Evolutionary conservation across 2,797 vertebrate species (phyloP).

Genomic region (Sciurus vulgaris): DNA sequence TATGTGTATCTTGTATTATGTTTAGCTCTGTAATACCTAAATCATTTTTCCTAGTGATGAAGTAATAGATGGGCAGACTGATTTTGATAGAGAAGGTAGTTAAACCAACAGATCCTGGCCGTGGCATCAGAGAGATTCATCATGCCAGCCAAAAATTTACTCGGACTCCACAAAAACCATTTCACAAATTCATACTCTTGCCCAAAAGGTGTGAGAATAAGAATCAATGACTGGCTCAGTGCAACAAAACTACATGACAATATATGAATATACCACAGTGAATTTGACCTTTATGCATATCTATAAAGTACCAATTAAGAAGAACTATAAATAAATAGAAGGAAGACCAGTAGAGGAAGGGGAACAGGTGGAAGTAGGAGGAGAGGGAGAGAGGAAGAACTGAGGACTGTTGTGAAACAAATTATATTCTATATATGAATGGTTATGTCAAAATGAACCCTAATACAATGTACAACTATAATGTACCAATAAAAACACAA

Average conservation of each 20-base stretch:
- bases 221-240: background rate
- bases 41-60: background rate
- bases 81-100: slow-evolving; percentile 22
- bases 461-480: too few relatives aligned
- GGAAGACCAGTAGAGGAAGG: too few relatives aligned
- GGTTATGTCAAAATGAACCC: too few relatives aligned
- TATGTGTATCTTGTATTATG: slow-evolving; percentile 24
- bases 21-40: background rate
- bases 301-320: too few relatives aligned
- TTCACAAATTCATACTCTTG: background rate
- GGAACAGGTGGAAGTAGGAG: too few relatives aligned
- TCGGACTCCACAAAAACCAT: background rate
- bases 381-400: too few relatives aligned
- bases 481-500: too few relatives aligned
- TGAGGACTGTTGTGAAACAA: too few relatives aligned
- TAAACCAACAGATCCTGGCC: background rate
- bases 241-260: background rate
- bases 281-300: too few relatives aligned
- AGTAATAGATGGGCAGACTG: background rate
- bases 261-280: too few relatives aligned
- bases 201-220: background rate
- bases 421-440: too few relatives aligned
- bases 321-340: too few relatives aligned
- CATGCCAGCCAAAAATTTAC: background rate
- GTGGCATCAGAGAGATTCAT: background rate